Evolutionary conservation across 2,888 invertebrate species (phyloP).

Genomic region (Pandemis heparana): DNA sequence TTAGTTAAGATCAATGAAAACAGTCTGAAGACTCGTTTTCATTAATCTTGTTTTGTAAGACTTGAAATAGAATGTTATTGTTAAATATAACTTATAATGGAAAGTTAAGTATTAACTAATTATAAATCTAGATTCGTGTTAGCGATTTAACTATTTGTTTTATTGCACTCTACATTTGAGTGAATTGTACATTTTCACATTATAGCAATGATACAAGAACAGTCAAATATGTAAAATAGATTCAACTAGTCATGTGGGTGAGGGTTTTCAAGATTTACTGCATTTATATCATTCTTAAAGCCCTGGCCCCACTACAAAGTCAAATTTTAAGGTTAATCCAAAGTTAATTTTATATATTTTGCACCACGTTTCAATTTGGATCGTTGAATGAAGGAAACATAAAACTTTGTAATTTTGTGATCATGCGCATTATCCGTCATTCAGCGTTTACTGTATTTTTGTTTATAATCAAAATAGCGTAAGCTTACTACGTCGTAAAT

Average conservation of each 20-base stretch:
- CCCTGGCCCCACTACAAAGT: not conserved
- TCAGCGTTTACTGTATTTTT: not conserved
- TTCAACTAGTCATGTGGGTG: not conserved
- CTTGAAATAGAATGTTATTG: too few species aligned
- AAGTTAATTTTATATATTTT: not conserved
- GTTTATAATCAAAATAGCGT: constrained; percentile 23
- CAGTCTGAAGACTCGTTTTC: not conserved
- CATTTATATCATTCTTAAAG: not conserved
- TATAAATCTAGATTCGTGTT: too few species aligned
- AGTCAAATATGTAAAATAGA: not conserved
- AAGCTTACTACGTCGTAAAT: constrained; percentile 27
- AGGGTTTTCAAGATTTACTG: not conserved
- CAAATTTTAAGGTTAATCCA: not conserved
- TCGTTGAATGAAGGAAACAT: not conserved
- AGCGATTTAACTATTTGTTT: too few species aligned
- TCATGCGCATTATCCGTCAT: not conserved
- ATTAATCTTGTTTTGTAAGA: not conserved
- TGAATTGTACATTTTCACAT: not conserved
- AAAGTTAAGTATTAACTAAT: too few species aligned
- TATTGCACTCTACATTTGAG: not conserved
- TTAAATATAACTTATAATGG: too few species aligned
- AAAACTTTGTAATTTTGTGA: not conserved
- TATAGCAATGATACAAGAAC: not conserved
- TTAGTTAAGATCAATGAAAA: not conserved
- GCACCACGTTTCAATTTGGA: not conserved